A percentile compares a stretch with the other conserved stretches of the same genome.
Conservation (phyloP, 1,140 invertebrate species). For the Luehdorfia chinensis region DNA sequence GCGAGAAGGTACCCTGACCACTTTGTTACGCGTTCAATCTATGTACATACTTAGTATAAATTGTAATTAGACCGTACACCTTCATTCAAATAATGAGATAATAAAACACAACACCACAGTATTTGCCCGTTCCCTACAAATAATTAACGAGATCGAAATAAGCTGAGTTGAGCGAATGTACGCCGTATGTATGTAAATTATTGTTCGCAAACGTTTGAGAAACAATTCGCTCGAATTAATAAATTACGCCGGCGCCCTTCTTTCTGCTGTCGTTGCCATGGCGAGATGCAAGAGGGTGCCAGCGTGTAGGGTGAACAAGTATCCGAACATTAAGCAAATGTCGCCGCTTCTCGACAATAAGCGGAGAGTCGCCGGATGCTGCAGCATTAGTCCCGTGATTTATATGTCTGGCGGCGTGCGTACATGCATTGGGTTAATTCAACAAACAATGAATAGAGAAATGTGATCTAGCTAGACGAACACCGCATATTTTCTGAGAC, state of each 20-base stretch:
- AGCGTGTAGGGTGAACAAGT: slow-evolving; percentile 23
- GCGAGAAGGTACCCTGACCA: too few species aligned
- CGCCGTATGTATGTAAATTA: too few species aligned
- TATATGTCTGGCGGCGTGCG: slow-evolving; percentile 65
- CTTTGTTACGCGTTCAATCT: too few species aligned
- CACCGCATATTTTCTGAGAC: not conserved
- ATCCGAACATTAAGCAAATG: slow-evolving; percentile 44
- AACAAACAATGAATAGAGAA: slow-evolving; percentile 42
- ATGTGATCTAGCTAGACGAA: slow-evolving; percentile 12
- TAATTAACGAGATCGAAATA: too few species aligned
- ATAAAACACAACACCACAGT: too few species aligned
- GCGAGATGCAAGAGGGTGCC: slow-evolving; percentile 32
- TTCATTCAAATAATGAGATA: too few species aligned
- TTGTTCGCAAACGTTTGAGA: too few species aligned
- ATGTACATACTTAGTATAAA: too few species aligned
- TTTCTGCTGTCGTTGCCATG: slow-evolving; percentile 30
- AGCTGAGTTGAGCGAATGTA: too few species aligned
- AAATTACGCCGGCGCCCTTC: slow-evolving; percentile 45
- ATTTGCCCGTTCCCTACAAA: too few species aligned
- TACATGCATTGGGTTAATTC: slow-evolving; percentile 48
- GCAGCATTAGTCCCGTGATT: slow-evolving; percentile 66
- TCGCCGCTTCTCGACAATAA: slow-evolving; percentile 38
- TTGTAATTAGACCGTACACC: too few species aligned
- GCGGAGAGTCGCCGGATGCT: slow-evolving; percentile 60
- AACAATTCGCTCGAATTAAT: slow-evolving; percentile 53